Evolutionary conservation across 2,888 invertebrate genomes (phyloP).

Genomic region (Coelinius sp.): DNA sequence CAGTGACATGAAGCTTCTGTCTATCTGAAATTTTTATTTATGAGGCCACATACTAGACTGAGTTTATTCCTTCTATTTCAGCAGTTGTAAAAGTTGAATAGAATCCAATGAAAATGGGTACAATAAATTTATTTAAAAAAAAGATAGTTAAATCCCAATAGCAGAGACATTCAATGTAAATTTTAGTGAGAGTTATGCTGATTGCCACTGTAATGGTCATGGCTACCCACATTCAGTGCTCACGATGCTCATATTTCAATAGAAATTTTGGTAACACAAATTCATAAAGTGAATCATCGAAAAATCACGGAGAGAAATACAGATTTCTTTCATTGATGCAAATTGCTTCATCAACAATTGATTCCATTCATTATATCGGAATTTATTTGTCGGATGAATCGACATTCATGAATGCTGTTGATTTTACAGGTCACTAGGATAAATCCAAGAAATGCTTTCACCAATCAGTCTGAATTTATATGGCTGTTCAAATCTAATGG

Average conservation of each 20-base stretch:
- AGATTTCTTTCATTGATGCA: no score
- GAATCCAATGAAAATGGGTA: neutral
- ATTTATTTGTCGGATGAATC: constrained; percentile 9
- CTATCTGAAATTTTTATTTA: constrained; percentile 51
- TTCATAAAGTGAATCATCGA: neutral
- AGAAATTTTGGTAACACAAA: neutral
- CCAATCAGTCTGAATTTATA: constrained; percentile 18
- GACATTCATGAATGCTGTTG: constrained; percentile 6
- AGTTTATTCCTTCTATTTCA: neutral
- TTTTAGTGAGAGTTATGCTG: constrained; percentile 5
- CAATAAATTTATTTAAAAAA: neutral
- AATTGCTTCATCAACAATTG: neutral
- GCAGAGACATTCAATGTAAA: neutral
- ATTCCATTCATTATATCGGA: neutral
- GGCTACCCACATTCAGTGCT: neutral
- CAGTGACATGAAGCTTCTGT: constrained; percentile 48
- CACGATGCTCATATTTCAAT: neutral
- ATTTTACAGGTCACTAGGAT: neutral
- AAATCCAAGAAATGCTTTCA: constrained; percentile 16
- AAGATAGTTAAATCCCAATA: constrained; percentile 33
- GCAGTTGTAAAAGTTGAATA: neutral
- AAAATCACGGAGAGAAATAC: no score
- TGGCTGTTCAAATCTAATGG: neutral
- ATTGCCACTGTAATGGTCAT: neutral
- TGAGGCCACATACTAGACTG: constrained; percentile 38